Percentiles rank a stretch among this genome's conserved stretches.
Conservation (phyloP, 1,140 invertebrate genomes). For the Copidosoma floridanum region DNA sequence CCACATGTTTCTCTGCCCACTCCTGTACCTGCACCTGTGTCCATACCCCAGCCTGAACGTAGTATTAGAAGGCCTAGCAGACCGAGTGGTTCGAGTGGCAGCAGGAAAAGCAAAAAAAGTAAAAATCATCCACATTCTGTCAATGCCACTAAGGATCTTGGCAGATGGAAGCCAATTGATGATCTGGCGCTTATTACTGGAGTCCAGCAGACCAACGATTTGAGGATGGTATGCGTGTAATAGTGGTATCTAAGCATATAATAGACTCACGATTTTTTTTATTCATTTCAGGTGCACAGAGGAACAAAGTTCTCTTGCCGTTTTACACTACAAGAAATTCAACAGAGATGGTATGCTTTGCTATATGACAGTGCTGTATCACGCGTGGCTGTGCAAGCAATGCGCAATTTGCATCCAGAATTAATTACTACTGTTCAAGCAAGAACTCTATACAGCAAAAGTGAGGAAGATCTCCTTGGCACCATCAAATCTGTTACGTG, state of each 20-base stretch:
- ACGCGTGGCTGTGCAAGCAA: constrained; percentile 84
- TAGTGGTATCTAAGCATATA: neutral
- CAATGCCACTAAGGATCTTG: constrained; percentile 76
- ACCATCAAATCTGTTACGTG: constrained; percentile 81
- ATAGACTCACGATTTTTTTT: neutral
- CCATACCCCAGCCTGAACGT: constrained; percentile 45
- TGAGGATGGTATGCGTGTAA: constrained; percentile 48
- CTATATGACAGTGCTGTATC: constrained; percentile 89
- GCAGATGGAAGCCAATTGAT: constrained; percentile 95
- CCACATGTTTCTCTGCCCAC: constrained; percentile 49
- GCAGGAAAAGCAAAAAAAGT: constrained; percentile 53
- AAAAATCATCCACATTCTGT: constrained; percentile 53
- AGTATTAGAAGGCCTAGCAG: constrained; percentile 42
- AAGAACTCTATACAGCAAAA: constrained; percentile 84
- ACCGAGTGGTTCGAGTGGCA: constrained; percentile 46
- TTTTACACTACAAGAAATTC: constrained; percentile 91
- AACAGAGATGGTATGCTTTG: constrained; percentile 93
- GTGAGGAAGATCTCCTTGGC: constrained; percentile 84
- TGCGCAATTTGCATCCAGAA: constrained; percentile 91
- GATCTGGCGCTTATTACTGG: constrained; percentile 91
- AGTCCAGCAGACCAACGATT: constrained; percentile 78
- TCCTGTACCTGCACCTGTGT: constrained; percentile 47
- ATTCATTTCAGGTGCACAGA: constrained; percentile 72
- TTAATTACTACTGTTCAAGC: constrained; percentile 82
- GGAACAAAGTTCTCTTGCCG: constrained; percentile 95